Evolutionary conservation across 2,797 vertebrate species (phyloP), one percentile per base, ranked within the genome.

Genomic region (Scarus forsteni): DNA sequence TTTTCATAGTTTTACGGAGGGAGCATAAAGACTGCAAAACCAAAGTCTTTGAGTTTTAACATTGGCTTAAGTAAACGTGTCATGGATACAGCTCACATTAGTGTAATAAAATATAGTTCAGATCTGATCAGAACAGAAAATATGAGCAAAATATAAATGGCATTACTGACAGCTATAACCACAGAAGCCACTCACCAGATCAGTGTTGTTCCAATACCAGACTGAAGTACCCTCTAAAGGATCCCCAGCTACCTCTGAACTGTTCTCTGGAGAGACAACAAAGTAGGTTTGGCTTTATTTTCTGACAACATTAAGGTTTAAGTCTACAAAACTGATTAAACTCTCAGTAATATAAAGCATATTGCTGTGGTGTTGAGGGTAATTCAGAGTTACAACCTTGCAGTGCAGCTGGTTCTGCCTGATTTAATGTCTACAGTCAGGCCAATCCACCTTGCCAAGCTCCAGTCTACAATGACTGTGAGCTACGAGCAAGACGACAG

Each of bases 231-330:
- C 78, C 14, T 92, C 88, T 12, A 60, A 3, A 10, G 94, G 86
- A 65, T 94, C 88, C 6, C 79, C 93, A 8, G 83, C 53, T 9
- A 94, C 3, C 0, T 89, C 85, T 7, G 97, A 94, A 36, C 82
- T 90, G 83, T 97, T 98, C 77, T 86, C 98, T 99, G 92, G 40
- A 93, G 90, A 63, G 70, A 56, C 35, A 75, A 6, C 1, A 52
- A 8, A 46, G 70, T 2, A 57, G 7, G 10, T 45, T 56, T 66
- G 5, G 14, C 60, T 36, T 12, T 16, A 55, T 8, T 39, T 55
- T n/a, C 14, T 8, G 4, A 27, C 8, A 14, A 11, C 14, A 15
- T 27, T 52, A 8, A 53, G 19, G 9, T 53, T 14, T 13, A 53
- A 9, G n/a, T 60, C 27, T 2, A 27, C 4, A 27, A 27, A 27